phyloP scores from a whole-genome alignment of 2,113 vertebrate species.

The Periophthalmus modestus region DNA sequence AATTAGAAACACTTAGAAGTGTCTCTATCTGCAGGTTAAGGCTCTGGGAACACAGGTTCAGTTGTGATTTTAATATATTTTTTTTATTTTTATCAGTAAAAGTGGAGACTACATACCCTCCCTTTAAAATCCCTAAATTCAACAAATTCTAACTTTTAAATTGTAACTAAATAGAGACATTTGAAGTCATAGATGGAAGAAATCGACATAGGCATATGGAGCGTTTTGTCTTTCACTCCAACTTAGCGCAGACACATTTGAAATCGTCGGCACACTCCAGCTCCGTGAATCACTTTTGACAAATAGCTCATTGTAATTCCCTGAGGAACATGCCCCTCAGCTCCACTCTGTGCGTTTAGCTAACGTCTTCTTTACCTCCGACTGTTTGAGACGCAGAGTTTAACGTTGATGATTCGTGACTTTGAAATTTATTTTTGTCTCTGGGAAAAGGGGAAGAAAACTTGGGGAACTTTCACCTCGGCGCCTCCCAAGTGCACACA shows the following conservation, averaged over 20 bases:
- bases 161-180: neutral
- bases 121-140: neutral
- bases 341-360: constrained; percentile 38
- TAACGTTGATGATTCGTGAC: constrained; percentile 59
- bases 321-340: constrained; percentile 49
- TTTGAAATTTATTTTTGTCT: constrained; percentile 46
- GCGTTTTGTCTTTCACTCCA: constrained; percentile 60
- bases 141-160: neutral
- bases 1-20: too few relatives aligned
- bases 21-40: too few relatives aligned
- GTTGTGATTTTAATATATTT: too few relatives aligned
- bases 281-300: constrained; percentile 65
- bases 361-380: constrained; percentile 54
- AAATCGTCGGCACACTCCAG: constrained; percentile 43
- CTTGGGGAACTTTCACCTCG: constrained; percentile 53
- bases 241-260: constrained; percentile 40
- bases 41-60: too few relatives aligned
- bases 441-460: constrained; percentile 39
- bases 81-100: too few relatives aligned
- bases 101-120: too few relatives aligned
- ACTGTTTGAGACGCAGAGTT: constrained; percentile 43
- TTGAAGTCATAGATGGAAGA: neutral
- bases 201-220: constrained; percentile 49
- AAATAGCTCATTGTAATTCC: constrained; percentile 67
- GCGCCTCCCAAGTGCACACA: constrained; percentile 61